Percentiles rank a stretch among this genome's conserved stretches.
phyloP scores from a whole-genome alignment of 2,888 invertebrate genomes.

The Dynastes grantii region DNA sequence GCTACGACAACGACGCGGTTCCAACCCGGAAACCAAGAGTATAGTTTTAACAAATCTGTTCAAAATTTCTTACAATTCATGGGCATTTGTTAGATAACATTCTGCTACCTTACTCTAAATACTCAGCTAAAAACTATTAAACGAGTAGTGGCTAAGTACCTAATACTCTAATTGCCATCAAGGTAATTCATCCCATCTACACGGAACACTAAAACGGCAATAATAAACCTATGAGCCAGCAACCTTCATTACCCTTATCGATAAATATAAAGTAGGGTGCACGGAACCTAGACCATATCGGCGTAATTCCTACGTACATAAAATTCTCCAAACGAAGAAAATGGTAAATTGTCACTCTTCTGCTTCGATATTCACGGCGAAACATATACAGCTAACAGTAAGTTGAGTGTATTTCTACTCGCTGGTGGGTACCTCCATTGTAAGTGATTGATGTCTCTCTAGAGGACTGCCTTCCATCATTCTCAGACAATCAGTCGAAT shows the following conservation, averaged over 20 bases:
- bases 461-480: conserved; percentile 61
- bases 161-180: conserved; percentile 28
- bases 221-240: conserved; percentile 19
- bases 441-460: conserved; percentile 62
- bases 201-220: conserved; percentile 24
- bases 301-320: conserved; percentile 10
- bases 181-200: conserved; percentile 19
- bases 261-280: conserved; percentile 9
- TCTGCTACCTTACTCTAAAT: not conserved
- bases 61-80: too few relatives aligned
- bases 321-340: conserved; percentile 31
- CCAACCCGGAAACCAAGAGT: too few relatives aligned
- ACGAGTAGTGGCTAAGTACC: not conserved
- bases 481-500: conserved; percentile 62
- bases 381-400: conserved; percentile 12
- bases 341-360: conserved; percentile 44
- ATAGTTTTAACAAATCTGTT: too few relatives aligned
- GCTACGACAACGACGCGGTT: too few relatives aligned
- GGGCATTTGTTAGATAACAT: not conserved
- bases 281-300: not conserved
- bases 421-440: conserved; percentile 35
- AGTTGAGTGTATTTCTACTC: conserved; percentile 1
- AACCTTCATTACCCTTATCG: conserved; percentile 19
- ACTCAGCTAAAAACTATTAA: not conserved
- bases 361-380: conserved; percentile 24